Percentiles rank a stretch among this genome's conserved stretches.
These are phyloP conservation scores for Pagrus major DNA, from an alignment of 2,113 vertebrate genomes.

Conservation along the genomic window DNA sequence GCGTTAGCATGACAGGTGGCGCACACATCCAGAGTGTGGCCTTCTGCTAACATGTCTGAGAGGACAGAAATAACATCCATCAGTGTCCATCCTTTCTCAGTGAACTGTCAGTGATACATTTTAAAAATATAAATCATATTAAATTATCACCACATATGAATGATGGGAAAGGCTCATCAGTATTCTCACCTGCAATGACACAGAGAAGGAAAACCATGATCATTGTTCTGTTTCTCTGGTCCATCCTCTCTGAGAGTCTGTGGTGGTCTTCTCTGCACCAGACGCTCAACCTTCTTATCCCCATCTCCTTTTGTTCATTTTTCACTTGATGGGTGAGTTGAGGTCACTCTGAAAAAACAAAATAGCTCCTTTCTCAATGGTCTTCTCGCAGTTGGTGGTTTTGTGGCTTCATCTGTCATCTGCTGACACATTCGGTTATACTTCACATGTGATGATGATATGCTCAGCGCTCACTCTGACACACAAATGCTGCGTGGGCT, in stretches of 20 bases:
- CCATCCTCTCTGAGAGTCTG: slow-evolving; percentile 56
- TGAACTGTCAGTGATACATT: background rate
- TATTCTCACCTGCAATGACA: slow-evolving; percentile 46
- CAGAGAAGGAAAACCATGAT: slow-evolving; percentile 55
- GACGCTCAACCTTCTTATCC: slow-evolving; percentile 24
- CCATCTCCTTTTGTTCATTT: slow-evolving; percentile 16
- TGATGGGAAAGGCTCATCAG: rapidly evolving
- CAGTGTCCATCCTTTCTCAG: background rate
- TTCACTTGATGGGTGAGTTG: slow-evolving; percentile 64
- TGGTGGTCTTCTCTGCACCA: slow-evolving; percentile 33
- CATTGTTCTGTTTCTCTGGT: slow-evolving; percentile 15
- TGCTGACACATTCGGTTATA: slow-evolving; percentile 70
- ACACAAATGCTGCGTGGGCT: slow-evolving; percentile 54
- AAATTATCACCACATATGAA: background rate
- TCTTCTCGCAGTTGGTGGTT: slow-evolving; percentile 51
- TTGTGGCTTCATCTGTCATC: slow-evolving; percentile 62
- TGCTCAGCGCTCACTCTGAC: slow-evolving; percentile 17
- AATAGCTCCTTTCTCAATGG: slow-evolving; percentile 52
- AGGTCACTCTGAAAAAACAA: slow-evolving; percentile 53
- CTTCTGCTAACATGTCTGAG: slow-evolving; percentile 37
- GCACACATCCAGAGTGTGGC: slow-evolving; percentile 85
- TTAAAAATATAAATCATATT: background rate
- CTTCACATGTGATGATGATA: slow-evolving; percentile 43
- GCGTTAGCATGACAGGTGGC: slow-evolving; percentile 90
- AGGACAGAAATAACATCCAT: background rate